Percentiles rank a stretch among this genome's conserved stretches.
These are phyloP conservation scores for Leptinotarsa lineolata DNA, from an alignment of 1,140 invertebrate species.

Conservation along the genomic window DNA sequence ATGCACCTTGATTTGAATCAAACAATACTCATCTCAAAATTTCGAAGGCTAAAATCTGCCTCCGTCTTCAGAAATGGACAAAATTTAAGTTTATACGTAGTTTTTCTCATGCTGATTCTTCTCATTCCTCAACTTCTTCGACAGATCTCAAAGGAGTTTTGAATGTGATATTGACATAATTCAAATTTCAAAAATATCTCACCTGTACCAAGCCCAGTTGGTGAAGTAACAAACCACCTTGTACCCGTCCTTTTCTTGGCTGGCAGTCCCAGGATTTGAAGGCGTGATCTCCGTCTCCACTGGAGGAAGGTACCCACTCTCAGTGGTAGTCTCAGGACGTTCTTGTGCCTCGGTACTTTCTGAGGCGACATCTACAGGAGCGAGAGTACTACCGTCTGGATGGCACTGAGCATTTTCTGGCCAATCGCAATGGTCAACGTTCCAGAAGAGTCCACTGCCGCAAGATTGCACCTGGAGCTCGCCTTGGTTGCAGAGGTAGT, in stretches of 20 bases:
- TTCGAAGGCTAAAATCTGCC: too few relatives aligned
- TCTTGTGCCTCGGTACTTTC: conserved; percentile 11
- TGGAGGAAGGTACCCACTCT: conserved; percentile 20
- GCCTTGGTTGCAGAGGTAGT: conserved; percentile 79
- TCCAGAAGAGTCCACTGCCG: conserved; percentile 75
- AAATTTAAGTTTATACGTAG: too few relatives aligned
- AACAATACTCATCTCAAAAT: too few relatives aligned
- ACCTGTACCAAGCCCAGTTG: conserved; percentile 76
- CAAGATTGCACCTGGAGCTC: conserved; percentile 68
- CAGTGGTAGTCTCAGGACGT: neutral
- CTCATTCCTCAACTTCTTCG: too few relatives aligned
- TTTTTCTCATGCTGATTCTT: too few relatives aligned
- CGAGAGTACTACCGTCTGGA: conserved; percentile 44
- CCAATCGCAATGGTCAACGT: conserved; percentile 78
- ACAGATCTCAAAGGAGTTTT: too few relatives aligned
- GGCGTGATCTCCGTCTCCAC: conserved; percentile 28
- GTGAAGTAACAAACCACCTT: conserved; percentile 76
- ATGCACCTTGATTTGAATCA: too few relatives aligned
- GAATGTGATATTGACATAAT: too few relatives aligned
- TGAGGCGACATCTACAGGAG: conserved; percentile 23
- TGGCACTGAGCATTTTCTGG: conserved; percentile 70
- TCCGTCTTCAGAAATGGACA: too few relatives aligned
- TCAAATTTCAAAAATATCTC: conserved; percentile 21
- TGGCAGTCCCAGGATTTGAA: conserved; percentile 16
- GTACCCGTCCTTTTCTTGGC: conserved; percentile 54